phyloP scores from a whole-genome alignment of 2,113 vertebrate species.

The Clarias macrocephalus region DNA sequence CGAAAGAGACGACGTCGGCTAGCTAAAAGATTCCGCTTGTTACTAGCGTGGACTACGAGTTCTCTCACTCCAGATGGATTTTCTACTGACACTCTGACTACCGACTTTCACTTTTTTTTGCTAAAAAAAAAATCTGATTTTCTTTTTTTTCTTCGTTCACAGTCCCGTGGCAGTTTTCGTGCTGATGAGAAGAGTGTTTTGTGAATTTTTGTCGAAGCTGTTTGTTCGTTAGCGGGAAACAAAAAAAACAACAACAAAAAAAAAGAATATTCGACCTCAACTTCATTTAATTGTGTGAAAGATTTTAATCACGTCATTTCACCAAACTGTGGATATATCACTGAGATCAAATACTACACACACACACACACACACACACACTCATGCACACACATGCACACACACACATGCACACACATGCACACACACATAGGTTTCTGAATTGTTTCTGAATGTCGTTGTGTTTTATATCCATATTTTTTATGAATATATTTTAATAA shows the following conservation, averaged over 20 bases:
- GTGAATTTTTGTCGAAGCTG: constrained; percentile 47
- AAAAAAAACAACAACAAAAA: neutral
- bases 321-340: constrained; percentile 40
- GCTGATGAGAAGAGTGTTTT: constrained; percentile 46
- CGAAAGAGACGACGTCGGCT: constrained; percentile 66
- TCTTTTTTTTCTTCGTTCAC: constrained; percentile 32
- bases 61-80: constrained; percentile 14
- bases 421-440: constrained; percentile 8
- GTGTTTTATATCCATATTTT: constrained; percentile 94
- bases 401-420: constrained; percentile 5
- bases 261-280: constrained; percentile 26
- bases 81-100: constrained; percentile 37
- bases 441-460: constrained; percentile 52
- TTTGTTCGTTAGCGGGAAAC: constrained; percentile 44
- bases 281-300: constrained; percentile 40
- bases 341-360: constrained; percentile 30
- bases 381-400: neutral
- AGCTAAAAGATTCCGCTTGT: constrained; percentile 6
- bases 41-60: neutral
- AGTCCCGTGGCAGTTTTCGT: constrained; percentile 49
- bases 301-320: constrained; percentile 19
- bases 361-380: neutral
- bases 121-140: constrained; percentile 9
- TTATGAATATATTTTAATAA: constrained; percentile 86
- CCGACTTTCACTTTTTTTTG: constrained; percentile 46